A percentile compares a stretch with the other conserved stretches of the same genome.
Conservation (phyloP, 2,113 vertebrate species). For the Setophaga petechia region DNA sequence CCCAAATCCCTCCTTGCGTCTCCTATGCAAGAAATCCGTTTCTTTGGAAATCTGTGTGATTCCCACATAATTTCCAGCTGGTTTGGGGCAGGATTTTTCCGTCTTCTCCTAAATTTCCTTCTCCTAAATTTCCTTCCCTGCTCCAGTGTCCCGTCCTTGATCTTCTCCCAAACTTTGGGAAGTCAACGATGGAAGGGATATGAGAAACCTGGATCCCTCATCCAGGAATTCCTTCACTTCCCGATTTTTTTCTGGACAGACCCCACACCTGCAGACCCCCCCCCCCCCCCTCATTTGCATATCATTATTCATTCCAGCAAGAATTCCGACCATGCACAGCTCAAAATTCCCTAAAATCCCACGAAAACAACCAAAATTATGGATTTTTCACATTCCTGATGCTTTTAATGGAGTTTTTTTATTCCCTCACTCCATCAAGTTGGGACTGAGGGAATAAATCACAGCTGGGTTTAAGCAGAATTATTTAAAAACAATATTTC, state of each 20-base stretch:
- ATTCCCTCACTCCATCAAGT: neutral
- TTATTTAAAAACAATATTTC: neutral
- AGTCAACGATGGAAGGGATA: accelerated
- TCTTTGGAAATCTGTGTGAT: accelerated
- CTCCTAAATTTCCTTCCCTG: neutral
- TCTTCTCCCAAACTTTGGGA: neutral
- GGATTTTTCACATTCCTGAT: neutral
- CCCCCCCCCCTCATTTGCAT: neutral
- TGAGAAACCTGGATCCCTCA: neutral
- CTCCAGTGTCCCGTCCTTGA: accelerated
- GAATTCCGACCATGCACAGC: neutral
- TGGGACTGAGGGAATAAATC: neutral
- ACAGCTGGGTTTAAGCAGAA: neutral
- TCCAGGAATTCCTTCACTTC: neutral
- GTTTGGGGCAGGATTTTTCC: neutral
- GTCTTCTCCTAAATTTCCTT: accelerated
- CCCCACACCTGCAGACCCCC: neutral
- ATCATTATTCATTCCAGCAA: neutral
- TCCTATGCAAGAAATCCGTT: neutral
- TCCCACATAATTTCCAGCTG: neutral
- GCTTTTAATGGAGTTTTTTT: neutral
- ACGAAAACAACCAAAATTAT: accelerated
- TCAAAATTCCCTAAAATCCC: neutral
- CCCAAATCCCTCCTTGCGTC: neutral
- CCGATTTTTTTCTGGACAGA: neutral